A percentile compares a stretch with the other conserved stretches of the same genome.
These are phyloP conservation scores for Trisateles emortualis DNA, from an alignment of 2,888 invertebrate species.

Conservation along the genomic window DNA sequence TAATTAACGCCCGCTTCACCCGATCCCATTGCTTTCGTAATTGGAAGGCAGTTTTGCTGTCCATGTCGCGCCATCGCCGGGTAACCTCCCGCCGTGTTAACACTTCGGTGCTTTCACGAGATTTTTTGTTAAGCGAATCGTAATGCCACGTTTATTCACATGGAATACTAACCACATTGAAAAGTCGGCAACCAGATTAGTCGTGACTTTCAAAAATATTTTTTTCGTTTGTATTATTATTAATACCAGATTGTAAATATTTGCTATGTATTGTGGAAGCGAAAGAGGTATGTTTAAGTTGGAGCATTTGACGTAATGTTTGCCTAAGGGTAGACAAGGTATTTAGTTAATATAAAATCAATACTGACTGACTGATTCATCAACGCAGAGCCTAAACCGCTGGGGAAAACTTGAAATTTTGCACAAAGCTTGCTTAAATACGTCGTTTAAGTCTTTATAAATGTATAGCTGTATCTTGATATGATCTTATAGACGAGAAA, in stretches of 20 bases:
- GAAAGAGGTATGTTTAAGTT: no score
- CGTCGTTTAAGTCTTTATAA: no score
- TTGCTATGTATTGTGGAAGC: no score
- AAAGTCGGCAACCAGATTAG: background rate
- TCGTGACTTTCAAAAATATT: background rate
- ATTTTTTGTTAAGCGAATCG: constrained; percentile 24
- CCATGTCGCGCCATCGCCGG: constrained; percentile 50
- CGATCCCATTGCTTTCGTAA: constrained; percentile 57
- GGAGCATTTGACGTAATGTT: no score
- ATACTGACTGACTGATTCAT: no score
- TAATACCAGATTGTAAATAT: background rate
- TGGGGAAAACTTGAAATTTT: no score
- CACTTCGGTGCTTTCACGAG: constrained; percentile 27
- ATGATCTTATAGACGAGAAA: no score
- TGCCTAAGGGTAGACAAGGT: no score
- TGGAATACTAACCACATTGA: background rate
- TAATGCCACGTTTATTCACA: constrained; percentile 15
- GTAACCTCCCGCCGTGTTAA: constrained; percentile 35
- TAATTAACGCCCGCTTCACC: constrained; percentile 73
- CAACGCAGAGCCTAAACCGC: no score
- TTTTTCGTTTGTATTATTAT: background rate
- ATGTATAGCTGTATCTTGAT: no score
- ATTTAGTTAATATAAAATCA: no score
- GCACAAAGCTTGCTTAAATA: no score
- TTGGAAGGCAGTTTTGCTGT: constrained; percentile 65